Evolutionary conservation across 1,140 invertebrate genomes (phyloP).

Genomic region (Zaprionus davidi): DNA sequence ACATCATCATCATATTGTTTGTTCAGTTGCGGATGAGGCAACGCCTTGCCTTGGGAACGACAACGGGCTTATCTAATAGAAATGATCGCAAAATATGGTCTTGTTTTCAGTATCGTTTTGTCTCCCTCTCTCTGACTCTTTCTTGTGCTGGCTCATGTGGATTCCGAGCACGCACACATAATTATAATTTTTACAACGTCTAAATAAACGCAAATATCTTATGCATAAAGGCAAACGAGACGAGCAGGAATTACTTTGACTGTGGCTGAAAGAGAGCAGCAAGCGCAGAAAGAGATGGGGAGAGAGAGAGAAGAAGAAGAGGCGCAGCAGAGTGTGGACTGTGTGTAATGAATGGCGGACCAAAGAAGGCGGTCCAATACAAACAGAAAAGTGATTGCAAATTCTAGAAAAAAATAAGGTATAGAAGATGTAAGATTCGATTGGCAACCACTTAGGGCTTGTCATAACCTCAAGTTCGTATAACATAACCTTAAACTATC

Average conservation of each 20-base stretch:
- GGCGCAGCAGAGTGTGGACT: conserved; percentile 17
- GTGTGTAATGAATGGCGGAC: conserved; percentile 64
- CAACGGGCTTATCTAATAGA: conserved; percentile 64
- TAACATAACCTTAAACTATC: background rate
- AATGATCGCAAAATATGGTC: conserved; percentile 76
- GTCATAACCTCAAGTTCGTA: background rate
- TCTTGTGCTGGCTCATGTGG: conserved; percentile 32
- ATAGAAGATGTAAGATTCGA: background rate
- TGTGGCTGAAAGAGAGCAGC: background rate
- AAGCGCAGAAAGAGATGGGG: background rate
- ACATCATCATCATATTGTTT: conserved; percentile 56
- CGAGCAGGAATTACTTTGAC: conserved; percentile 19
- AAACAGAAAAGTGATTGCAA: conserved; percentile 31
- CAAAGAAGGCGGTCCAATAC: conserved; percentile 64
- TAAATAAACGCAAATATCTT: conserved; percentile 78
- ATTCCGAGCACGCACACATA: conserved; percentile 72
- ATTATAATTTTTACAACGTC: conserved; percentile 83
- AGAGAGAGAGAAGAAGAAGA: background rate
- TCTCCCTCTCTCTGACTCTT: background rate
- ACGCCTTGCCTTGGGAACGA: conserved; percentile 14
- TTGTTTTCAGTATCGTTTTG: conserved; percentile 30
- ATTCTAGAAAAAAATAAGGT: conserved; percentile 36
- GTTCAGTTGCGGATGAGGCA: conserved; percentile 59
- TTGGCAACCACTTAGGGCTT: background rate
- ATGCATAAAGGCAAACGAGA: conserved; percentile 59